phyloP scores from a whole-genome alignment of 1,140 invertebrate species.

The Hylaeus anthracinus region DNA sequence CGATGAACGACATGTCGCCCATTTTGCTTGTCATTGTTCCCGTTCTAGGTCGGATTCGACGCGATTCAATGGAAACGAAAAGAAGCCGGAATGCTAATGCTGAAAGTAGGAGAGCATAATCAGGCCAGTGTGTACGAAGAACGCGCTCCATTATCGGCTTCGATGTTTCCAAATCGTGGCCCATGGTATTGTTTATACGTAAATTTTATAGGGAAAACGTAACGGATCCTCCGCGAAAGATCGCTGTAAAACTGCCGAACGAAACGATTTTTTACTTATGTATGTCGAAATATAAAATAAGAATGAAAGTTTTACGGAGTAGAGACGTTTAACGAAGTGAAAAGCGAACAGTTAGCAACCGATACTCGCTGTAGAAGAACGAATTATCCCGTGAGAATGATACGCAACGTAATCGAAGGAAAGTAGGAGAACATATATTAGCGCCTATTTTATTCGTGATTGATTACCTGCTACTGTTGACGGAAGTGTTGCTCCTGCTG shows the following conservation, averaged over 20 bases:
- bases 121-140: background rate
- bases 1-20: conserved; percentile 16
- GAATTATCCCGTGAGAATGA: no score
- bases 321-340: no score
- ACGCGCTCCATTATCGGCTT: conserved; percentile 20
- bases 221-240: background rate
- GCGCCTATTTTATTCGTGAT: background rate
- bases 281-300: no score
- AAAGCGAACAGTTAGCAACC: no score
- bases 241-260: no score
- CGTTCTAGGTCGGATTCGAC: background rate
- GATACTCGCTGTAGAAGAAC: no score
- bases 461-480: conserved; percentile 89
- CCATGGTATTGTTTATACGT: background rate
- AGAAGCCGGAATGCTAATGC: conserved; percentile 19
- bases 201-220: background rate
- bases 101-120: conserved; percentile 6
- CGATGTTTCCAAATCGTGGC: background rate
- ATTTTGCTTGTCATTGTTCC: conserved; percentile 25
- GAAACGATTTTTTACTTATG: no score
- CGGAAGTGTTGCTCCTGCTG: conserved; percentile 90
- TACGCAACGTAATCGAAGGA: no score
- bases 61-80: conserved; percentile 25
- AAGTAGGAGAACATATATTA: no score
- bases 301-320: no score